Percentiles rank a stretch among this genome's conserved stretches.
phyloP scores from a whole-genome alignment of 92 coral and sea anemone species.

The Porites divaricata region DNA sequence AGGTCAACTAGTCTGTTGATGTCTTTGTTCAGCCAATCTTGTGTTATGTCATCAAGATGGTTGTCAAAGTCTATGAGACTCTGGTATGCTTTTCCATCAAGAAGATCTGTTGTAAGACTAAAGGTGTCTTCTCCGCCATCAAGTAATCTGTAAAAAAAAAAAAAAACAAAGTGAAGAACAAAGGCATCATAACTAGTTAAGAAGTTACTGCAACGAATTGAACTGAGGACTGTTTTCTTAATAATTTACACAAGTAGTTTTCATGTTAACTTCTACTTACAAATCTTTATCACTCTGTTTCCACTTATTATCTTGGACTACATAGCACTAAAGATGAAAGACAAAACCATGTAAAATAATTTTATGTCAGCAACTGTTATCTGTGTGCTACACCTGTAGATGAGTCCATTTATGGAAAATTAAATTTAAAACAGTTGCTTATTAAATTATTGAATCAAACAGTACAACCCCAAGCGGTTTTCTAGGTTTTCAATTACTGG shows the following conservation, averaged over 20 bases:
- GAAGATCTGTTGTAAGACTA: conserved; percentile 83
- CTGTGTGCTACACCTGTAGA: background rate
- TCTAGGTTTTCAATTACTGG: too few species aligned
- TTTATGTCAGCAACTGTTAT: too few species aligned
- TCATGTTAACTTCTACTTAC: conserved; percentile 63
- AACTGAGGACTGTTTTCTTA: background rate
- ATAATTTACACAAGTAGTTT: too few species aligned
- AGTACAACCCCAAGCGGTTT: too few species aligned
- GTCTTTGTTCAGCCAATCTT: conserved; percentile 96
- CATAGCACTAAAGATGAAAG: conserved; percentile 67
- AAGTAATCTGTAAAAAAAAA: conserved; percentile 64
- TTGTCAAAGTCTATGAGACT: conserved; percentile 98
- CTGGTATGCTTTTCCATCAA: conserved; percentile 97
- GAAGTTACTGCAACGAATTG: background rate
- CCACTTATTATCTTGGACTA: conserved; percentile 96
- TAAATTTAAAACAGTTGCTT: background rate
- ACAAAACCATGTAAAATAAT: background rate
- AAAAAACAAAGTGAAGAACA: too few species aligned
- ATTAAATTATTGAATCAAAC: too few species aligned
- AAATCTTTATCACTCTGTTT: conserved; percentile 88
- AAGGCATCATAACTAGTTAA: too few species aligned
- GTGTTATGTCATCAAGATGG: conserved; percentile 93
- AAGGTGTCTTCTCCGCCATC: conserved; percentile 96
- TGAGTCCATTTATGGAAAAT: background rate
- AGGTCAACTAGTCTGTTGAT: conserved; percentile 89